Evolutionary conservation across 1,140 invertebrate species (phyloP), one percentile per base, ranked within the genome.

Genomic region (Rhopalosiphum padi): DNA sequence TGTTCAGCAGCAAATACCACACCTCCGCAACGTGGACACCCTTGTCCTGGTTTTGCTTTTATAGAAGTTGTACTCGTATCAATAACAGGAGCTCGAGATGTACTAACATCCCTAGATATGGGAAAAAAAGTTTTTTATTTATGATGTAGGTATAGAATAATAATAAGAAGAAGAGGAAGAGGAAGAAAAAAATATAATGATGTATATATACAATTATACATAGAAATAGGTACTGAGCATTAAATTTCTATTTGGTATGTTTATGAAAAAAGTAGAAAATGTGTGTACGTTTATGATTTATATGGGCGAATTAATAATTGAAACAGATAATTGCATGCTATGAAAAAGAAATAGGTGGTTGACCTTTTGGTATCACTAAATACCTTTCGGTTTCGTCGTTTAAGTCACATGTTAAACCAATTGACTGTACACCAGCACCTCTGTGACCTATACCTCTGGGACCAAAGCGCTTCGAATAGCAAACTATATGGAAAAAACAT

Each of bases 371-470:
- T 37, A 92, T 82, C 46, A 55, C 83, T 83, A 93, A 53, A 85
- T 93, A 93, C 91, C 91, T 93, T 93, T 93, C 91, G 25, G 30
- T 60, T 53, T 93, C 91, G 90, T 94, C 94, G 83, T 22, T 91
- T 82, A 94, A 87, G 83, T 97, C 97, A 95, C 96, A 97, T 95
- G 96, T 97, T 94, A 97, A 96, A 94, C 96, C 96, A 94, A 97
- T 95, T 94, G 96, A 96, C 94, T 97, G 97, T 94, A 97, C 97
- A 94, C 97, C 96, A 94, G 98, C 98, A 94, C 97, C 96, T 90
- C 97, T 97, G 95, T 98, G 98, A 94, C 98, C 98, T 95, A 98
- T 97, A 94, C 98, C 98, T 95, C 98, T 97, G 94, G 98, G 98
- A 94, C 98, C 98, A 96, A 96, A 98, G 95, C 97, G 97, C 96